Evolutionary conservation across 2,888 invertebrate genomes (phyloP), one percentile per base, ranked within the genome.

Genomic region (Pomacea canaliculata): DNA sequence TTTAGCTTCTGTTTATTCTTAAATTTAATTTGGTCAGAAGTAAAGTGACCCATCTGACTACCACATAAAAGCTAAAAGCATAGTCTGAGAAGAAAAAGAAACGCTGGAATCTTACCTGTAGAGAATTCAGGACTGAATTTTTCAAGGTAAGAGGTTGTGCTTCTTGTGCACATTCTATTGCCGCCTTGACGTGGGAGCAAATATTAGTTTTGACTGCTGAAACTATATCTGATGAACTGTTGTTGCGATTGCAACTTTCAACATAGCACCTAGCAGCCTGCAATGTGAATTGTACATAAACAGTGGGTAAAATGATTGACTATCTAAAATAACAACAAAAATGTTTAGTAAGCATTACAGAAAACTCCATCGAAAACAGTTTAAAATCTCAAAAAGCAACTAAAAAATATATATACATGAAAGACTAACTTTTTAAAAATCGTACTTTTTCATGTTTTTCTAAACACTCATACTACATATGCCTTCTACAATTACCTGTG

Each of bases 141-240:
- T 94, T 93, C 46, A 94, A 88, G 18, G 92, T 92, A 70, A 95
- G 90, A 3, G 93, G 93, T 70, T 92, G 92, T 16, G 94, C 94
- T 82, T 93, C 93, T 23, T 92, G 92, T 78, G 92, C 92, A 86
- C 94, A 94, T 79, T 93, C 92, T 66, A 94, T 90, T 7, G 94
- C 94, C 18, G 94, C 93, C 84, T 93, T 92, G 76, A 94, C 93
- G 85, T 95, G 95, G 74, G 92, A 92, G 86, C 95, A 94, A 1
- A 91, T 85, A 18, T 85, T 82, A 16, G 85, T 66, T 63, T 80
- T 80, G 27, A 71, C 65, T 37, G 77, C 68, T 18, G 68, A 71
- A 68, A 56, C 68, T 13, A 69, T n/a, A 27, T 78, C 78, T 67
- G 72, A 70, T 7, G 72, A 62, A 23, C 18, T 74, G 69, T 83